A percentile compares a stretch with the other conserved stretches of the same genome.
These are phyloP conservation scores for Tupaia tana DNA, from an alignment of 2,113 vertebrate genomes.

Conservation along the genomic window DNA sequence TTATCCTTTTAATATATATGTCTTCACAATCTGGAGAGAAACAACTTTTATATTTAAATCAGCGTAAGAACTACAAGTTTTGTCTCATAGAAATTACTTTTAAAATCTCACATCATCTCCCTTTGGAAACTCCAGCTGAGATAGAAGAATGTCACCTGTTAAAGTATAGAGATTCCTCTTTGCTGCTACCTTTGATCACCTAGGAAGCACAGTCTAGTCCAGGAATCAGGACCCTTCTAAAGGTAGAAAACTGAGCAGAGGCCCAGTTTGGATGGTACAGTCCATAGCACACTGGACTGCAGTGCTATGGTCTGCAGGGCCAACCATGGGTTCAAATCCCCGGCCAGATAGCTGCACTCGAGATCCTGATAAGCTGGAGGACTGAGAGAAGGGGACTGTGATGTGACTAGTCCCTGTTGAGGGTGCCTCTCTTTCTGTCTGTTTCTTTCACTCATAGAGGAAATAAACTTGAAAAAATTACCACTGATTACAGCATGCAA, in stretches of 20 bases:
- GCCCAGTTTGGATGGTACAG: too few relatives aligned
- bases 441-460: too few relatives aligned
- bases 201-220: background rate
- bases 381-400: too few relatives aligned
- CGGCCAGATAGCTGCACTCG: too few relatives aligned
- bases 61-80: background rate
- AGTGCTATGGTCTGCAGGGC: too few relatives aligned
- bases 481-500: background rate
- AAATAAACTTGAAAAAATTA: background rate
- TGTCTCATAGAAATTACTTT: background rate
- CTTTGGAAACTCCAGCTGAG: background rate
- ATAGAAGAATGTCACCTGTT: background rate
- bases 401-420: too few relatives aligned
- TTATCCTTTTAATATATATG: background rate
- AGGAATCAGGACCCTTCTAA: background rate
- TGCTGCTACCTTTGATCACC: background rate
- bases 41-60: background rate
- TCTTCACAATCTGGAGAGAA: background rate
- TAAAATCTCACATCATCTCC: background rate
- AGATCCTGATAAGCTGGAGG: too few relatives aligned
- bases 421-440: too few relatives aligned
- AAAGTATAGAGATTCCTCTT: background rate
- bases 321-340: too few relatives aligned
- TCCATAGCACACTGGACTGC: too few relatives aligned
- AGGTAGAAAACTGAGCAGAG: background rate